Evolutionary conservation across 2,888 invertebrate species (phyloP), one percentile per base, ranked within the genome.

Genomic region (Netelia melanura): DNA sequence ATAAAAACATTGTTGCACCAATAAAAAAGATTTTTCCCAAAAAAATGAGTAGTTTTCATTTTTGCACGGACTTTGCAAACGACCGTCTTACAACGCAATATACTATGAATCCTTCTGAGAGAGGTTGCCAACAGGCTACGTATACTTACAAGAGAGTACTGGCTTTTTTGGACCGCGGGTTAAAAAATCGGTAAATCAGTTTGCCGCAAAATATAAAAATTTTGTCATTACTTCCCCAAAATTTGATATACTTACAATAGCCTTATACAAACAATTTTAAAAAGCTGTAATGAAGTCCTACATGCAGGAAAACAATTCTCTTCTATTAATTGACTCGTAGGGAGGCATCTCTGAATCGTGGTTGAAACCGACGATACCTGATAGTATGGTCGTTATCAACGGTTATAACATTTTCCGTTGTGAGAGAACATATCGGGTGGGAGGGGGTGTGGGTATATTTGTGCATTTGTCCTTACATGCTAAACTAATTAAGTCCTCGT

Each of bases 281-380:
- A 61, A 54, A n/a, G 54, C 86, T 70, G 38, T 17, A 2, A 54
- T 88, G 10, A 64, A 58, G 10, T 74, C 85, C 0, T 88, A 86
- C 68, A 85, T 88, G 14, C 58, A 74, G 86, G 52, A 58, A 5
- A 44, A 86, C 10, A 67, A 86, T 43, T 87, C 87, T 79, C 64
- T 87, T 5, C 61, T 88, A 1, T 3, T 88, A 0, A 68, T 88
- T n/a, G 86, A 88, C 72, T 88, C 84, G 5, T 87, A 85, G 86
- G 77, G 71, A 54, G 87, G 86, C n/a, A 25, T 25, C 25, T 25
- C 25, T 25, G 25, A 25, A 1, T 25, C 2, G 1, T 25, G 25
- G 25, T 2, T 25, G 2, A 25, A 25, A 25, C 25, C 25, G 2
- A 2, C 25, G 25, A 25, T 25, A 25, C 25, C 25, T 1, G 25